Evolutionary conservation across 2,888 invertebrate genomes (phyloP).

Genomic region (Leucozona laternaria): DNA sequence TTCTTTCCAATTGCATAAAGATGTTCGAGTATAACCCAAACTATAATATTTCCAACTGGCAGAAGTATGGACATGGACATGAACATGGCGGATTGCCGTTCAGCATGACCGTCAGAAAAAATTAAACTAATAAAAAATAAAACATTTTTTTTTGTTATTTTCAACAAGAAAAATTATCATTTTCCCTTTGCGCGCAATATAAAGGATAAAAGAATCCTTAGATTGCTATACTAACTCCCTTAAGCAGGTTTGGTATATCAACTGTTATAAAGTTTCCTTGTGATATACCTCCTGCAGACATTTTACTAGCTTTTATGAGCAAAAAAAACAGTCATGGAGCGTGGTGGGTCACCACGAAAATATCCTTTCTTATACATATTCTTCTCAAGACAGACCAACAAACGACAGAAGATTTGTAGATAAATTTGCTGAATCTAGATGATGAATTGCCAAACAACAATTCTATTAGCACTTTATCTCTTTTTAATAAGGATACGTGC

Average conservation of each 20-base stretch:
- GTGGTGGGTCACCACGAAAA: not conserved
- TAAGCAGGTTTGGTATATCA: not conserved
- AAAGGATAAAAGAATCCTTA: not conserved
- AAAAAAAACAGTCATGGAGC: not conserved
- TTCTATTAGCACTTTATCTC: conserved; percentile 73
- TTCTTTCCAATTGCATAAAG: conserved; percentile 25
- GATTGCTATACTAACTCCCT: not conserved
- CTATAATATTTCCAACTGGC: not conserved
- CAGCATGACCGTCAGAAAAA: not conserved
- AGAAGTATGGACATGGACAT: not conserved
- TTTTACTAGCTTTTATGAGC: not conserved
- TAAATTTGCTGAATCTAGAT: conserved; percentile 72
- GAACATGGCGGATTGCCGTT: not conserved
- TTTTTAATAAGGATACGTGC: conserved; percentile 55
- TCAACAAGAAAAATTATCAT: conserved; percentile 14
- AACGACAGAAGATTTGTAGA: conserved; percentile 67
- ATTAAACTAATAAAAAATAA: not conserved
- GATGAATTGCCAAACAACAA: conserved; percentile 72
- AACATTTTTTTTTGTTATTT: not conserved
- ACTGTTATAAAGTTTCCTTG: not conserved
- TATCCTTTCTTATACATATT: not conserved
- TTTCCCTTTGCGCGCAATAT: not conserved
- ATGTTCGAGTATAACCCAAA: not conserved
- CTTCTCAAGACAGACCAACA: conserved; percentile 16
- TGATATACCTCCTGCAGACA: not conserved